Conservation (phyloP, 2,888 invertebrate genomes). For the Nomada ferruginata region DNA sequence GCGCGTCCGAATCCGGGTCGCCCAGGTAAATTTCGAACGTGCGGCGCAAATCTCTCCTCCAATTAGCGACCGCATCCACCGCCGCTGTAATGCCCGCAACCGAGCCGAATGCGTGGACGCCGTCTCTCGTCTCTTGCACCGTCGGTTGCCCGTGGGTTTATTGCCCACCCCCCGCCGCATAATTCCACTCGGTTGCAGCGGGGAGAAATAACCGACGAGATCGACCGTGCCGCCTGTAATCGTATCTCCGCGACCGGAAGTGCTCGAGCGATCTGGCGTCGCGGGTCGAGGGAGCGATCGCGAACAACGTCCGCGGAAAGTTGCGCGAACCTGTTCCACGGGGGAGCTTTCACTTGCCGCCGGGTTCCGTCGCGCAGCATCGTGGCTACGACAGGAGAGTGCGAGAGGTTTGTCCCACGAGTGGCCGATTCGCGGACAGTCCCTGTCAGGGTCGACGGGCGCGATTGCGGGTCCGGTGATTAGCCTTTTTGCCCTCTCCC, state of each 20-base stretch:
- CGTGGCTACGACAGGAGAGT: no score
- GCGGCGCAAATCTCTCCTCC: conserved; percentile 57
- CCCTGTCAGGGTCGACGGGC: conserved; percentile 28
- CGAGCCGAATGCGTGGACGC: background rate
- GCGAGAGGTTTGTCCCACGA: no score
- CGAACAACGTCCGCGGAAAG: background rate
- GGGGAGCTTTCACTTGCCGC: conserved; percentile 2
- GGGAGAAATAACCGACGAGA: background rate
- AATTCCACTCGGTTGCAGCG: background rate
- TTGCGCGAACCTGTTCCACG: conserved; percentile 20
- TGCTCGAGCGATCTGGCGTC: background rate
- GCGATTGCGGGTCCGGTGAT: conserved; percentile 47
- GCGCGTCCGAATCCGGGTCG: no score
- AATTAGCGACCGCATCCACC: conserved; percentile 61
- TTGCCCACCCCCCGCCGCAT: no score
- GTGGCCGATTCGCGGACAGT: no score
- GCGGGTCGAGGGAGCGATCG: background rate
- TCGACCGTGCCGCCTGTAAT: background rate
- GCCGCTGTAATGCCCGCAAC: conserved; percentile 15
- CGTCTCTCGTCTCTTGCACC: no score
- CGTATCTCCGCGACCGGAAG: background rate
- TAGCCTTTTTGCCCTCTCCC: conserved; percentile 66
- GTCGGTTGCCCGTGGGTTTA: background rate
- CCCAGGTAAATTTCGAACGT: conserved; percentile 57
- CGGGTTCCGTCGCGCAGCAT: background rate